Conservation (phyloP, 1,140 invertebrate species). For the Trissolcus basalis region DNA sequence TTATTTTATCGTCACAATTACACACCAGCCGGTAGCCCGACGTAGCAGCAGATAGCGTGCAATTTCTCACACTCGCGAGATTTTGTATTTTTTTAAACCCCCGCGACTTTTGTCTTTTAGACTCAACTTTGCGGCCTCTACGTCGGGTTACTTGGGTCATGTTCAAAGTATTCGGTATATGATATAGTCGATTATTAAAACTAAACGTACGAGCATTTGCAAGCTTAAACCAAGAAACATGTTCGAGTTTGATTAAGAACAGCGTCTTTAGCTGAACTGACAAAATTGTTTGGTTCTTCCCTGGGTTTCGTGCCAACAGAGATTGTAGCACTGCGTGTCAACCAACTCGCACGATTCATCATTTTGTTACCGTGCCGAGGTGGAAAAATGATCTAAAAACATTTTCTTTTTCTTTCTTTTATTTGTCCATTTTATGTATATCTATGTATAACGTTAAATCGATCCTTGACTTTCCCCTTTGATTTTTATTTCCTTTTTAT, state of each 20-base stretch:
- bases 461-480: too few species aligned
- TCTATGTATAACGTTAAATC: too few species aligned
- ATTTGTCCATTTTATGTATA: too few species aligned
- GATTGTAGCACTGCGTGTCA: slow-evolving; percentile 49
- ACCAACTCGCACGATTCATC: slow-evolving; percentile 19
- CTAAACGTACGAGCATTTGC: slow-evolving; percentile 42
- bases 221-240: slow-evolving; percentile 18
- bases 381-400: slow-evolving; percentile 15
- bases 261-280: slow-evolving; percentile 50
- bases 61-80: slow-evolving; percentile 16
- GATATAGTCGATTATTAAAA: slow-evolving; percentile 41
- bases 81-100: slow-evolving; percentile 49
- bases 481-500: too few species aligned
- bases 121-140: slow-evolving; percentile 12
- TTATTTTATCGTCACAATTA: slow-evolving; percentile 36
- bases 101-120: slow-evolving; percentile 34
- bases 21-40: slow-evolving; percentile 11
- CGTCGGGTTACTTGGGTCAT: slow-evolving; percentile 6
- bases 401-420: too few species aligned
- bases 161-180: slow-evolving; percentile 44
- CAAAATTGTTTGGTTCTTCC: slow-evolving; percentile 56
- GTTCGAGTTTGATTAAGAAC: slow-evolving; percentile 37
- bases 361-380: slow-evolving; percentile 18
- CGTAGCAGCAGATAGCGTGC: slow-evolving; percentile 16
- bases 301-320: slow-evolving; percentile 55